Percentiles rank a stretch among this genome's conserved stretches.
Evolutionary conservation across 2,797 vertebrate species (phyloP).

Genomic region (Centroberyx gerrardi): DNA sequence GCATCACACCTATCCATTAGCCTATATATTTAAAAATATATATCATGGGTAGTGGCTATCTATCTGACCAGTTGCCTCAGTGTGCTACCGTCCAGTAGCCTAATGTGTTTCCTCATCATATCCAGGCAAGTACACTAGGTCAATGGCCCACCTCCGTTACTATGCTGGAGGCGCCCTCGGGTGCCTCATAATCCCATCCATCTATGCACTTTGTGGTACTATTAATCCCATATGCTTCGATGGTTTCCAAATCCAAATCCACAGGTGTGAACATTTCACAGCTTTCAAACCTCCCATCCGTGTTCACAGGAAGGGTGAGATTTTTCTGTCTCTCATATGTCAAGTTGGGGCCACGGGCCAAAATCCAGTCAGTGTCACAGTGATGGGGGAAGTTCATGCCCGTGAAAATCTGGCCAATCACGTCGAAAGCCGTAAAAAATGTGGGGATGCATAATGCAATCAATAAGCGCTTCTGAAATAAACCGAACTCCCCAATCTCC

Average conservation of each 20-base stretch:
- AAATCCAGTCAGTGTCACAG: conserved; percentile 92
- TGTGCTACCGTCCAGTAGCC: no score
- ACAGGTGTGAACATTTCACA: conserved; percentile 90
- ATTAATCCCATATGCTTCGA: conserved; percentile 85
- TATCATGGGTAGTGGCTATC: no score
- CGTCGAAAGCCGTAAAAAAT: conserved; percentile 83
- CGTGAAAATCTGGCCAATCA: conserved; percentile 90
- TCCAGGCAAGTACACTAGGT: neutral
- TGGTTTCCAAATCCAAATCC: conserved; percentile 80
- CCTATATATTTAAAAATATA: no score
- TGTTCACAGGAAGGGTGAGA: conserved; percentile 86
- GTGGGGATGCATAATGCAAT: conserved; percentile 80
- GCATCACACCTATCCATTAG: no score
- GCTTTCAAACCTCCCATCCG: conserved; percentile 79
- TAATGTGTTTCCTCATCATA: neutral
- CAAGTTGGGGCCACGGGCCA: conserved; percentile 80
- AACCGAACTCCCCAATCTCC: conserved; percentile 87
- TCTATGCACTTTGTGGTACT: conserved; percentile 80
- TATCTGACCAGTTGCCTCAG: no score
- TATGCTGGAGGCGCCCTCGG: conserved; percentile 70
- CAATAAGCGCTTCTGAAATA: conserved; percentile 88
- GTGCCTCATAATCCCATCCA: conserved; percentile 85
- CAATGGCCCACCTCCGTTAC: conserved; percentile 77
- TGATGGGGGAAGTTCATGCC: conserved; percentile 81
- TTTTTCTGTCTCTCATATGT: conserved; percentile 82